Conservation (phyloP, 2,888 invertebrate genomes). For the Eupithecia inturbata region DNA sequence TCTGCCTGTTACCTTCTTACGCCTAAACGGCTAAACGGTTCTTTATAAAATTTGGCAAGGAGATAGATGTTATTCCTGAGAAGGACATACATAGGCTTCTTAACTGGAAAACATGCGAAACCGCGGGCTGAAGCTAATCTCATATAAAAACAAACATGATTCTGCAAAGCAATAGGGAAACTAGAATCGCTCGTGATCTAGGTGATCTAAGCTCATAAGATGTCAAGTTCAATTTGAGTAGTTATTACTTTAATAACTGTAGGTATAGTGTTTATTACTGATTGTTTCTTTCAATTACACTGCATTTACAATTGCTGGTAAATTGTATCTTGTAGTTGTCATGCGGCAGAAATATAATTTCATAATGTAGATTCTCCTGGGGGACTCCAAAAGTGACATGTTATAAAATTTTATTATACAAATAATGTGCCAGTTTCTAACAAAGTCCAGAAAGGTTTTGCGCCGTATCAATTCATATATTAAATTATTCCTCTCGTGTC, state of each 20-base stretch:
- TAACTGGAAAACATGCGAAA: not conserved
- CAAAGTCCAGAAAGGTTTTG: not conserved
- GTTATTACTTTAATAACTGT: constrained; percentile 22
- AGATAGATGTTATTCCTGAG: not conserved
- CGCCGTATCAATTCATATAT: not conserved
- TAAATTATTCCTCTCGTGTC: constrained; percentile 4
- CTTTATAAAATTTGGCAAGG: not conserved
- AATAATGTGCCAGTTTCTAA: not conserved
- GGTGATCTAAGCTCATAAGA: constrained; percentile 26
- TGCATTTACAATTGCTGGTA: not conserved
- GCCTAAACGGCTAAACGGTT: not conserved
- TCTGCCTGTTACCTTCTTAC: not conserved
- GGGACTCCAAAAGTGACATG: not conserved
- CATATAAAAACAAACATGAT: not conserved
- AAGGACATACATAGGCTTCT: not conserved
- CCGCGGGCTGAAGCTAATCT: not conserved
- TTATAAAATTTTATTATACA: not conserved
- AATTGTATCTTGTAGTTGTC: not conserved
- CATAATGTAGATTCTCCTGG: not conserved
- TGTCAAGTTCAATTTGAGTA: constrained; percentile 32
- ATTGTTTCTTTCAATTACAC: constrained; percentile 16
- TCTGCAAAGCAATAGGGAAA: constrained; percentile 28
- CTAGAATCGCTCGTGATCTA: not conserved
- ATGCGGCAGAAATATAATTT: not conserved
- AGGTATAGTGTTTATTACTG: constrained; percentile 19